Percentiles rank a stretch among this genome's conserved stretches.
phyloP scores from a whole-genome alignment of 2,797 vertebrate genomes.

The Limnodromus scolopaceus region DNA sequence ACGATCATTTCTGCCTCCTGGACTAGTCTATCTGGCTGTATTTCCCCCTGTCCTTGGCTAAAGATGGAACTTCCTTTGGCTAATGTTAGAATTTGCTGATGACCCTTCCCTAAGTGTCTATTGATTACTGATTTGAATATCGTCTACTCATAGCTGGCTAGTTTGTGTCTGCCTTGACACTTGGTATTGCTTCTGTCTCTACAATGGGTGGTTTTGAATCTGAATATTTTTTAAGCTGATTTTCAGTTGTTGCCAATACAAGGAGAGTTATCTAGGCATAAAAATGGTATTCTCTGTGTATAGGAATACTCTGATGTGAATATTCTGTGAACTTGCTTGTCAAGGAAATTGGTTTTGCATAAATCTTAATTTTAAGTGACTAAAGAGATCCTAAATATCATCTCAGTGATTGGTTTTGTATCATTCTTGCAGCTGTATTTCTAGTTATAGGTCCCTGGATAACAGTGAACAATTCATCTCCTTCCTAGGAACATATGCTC shows the following conservation, averaged over 20 bases:
- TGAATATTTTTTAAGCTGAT: neutral
- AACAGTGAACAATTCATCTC: constrained; percentile 34
- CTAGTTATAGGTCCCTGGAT: constrained; percentile 30
- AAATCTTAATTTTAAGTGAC: constrained; percentile 42
- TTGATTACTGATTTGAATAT: neutral
- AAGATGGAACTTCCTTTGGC: neutral
- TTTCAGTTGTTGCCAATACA: neutral
- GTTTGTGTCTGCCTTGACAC: neutral
- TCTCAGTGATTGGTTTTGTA: neutral
- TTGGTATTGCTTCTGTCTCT: neutral
- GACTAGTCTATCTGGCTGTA: neutral
- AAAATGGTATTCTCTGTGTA: neutral
- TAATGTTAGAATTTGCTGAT: neutral
- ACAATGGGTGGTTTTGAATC: neutral
- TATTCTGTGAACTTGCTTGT: neutral
- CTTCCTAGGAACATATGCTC: constrained; percentile 33
- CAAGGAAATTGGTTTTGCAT: constrained; percentile 39
- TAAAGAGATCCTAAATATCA: constrained; percentile 24
- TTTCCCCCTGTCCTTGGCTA: neutral
- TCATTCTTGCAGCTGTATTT: constrained; percentile 18
- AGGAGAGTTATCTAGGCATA: neutral
- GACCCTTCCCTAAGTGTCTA: neutral
- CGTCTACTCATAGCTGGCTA: neutral
- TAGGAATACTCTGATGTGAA: neutral
- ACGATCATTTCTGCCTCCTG: neutral